Evolutionary conservation across 2,797 vertebrate genomes (phyloP).

Genomic region (Molossus alvarezi): DNA sequence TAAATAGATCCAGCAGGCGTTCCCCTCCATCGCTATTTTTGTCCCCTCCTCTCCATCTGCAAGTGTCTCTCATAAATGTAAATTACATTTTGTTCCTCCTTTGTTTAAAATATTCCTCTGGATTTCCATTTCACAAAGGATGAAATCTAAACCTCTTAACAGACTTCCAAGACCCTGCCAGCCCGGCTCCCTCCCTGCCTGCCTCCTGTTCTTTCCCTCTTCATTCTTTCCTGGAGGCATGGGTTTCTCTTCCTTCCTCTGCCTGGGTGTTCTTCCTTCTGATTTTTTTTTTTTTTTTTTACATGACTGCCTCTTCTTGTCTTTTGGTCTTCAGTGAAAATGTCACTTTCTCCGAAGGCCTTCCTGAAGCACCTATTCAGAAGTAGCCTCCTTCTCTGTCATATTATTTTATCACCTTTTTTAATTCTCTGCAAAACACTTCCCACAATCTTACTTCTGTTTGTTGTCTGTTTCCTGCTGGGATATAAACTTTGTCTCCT

Average conservation of each 20-base stretch:
- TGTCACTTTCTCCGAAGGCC: neutral
- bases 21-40: no score
- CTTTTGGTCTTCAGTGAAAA: neutral
- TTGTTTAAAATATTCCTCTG: neutral
- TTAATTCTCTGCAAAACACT: neutral
- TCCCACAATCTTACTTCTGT: neutral
- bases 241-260: neutral
- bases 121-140: neutral
- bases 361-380: neutral
- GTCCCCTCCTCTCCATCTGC: neutral
- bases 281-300: neutral
- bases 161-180: neutral
- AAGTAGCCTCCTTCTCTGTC: neutral
- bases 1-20: neutral
- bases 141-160: neutral
- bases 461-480: neutral
- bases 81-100: neutral
- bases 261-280: neutral
- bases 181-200: neutral
- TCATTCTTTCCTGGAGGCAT: neutral
- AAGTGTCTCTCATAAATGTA: neutral
- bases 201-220: neutral
- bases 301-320: neutral
- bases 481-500: neutral
- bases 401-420: neutral